Conservation (phyloP, 2,888 invertebrate species). For the Abrostola triplasia region DNA sequence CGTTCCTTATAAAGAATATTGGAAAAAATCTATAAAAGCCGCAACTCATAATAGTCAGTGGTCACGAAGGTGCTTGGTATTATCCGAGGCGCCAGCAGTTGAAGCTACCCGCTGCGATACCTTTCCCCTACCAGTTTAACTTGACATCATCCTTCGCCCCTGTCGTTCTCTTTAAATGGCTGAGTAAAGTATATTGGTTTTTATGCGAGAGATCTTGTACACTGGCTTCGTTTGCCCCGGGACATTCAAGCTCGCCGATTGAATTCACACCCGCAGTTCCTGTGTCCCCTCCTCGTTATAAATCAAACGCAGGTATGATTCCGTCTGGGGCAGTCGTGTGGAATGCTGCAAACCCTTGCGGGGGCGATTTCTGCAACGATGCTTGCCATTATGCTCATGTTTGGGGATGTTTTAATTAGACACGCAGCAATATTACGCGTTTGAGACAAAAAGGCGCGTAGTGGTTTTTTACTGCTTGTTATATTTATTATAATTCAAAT, state of each 20-base stretch:
- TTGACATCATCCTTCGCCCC: constrained; percentile 57
- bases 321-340: constrained; percentile 80
- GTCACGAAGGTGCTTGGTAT: constrained; percentile 80
- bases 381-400: constrained; percentile 56
- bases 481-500: constrained; percentile 34
- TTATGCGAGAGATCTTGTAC: constrained; percentile 61
- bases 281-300: constrained; percentile 84
- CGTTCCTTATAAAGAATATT: constrained; percentile 74
- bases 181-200: constrained; percentile 47
- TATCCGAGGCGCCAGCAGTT: constrained; percentile 81
- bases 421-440: constrained; percentile 17
- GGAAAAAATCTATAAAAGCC: constrained; percentile 79
- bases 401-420: constrained; percentile 65
- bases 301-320: constrained; percentile 86
- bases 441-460: constrained; percentile 11
- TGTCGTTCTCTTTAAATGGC: constrained; percentile 34
- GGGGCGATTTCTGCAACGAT: constrained; percentile 67
- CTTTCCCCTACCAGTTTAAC: constrained; percentile 69
- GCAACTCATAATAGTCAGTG: constrained; percentile 80
- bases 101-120: constrained; percentile 81
- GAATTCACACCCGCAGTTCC: constrained; percentile 82
- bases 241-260: constrained; percentile 76
- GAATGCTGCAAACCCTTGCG: constrained; percentile 72
- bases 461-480: constrained; percentile 16
- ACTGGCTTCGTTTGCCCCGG: constrained; percentile 68